Conservation (phyloP, 2,888 invertebrate species). For the Blomia tropicalis region DNA sequence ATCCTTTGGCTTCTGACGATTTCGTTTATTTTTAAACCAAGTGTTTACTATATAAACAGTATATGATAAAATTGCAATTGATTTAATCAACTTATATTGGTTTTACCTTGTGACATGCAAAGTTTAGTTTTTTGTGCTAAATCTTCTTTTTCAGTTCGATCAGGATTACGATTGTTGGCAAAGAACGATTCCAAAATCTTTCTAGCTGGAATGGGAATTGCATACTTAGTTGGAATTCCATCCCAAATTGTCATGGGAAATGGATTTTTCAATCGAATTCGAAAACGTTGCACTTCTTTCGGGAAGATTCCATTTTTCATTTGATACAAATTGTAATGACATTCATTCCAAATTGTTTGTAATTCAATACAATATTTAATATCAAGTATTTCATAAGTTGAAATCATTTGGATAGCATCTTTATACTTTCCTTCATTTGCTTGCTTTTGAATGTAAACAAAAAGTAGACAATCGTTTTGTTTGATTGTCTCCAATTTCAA, state of each 20-base stretch:
- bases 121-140: neutral
- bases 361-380: too few relatives aligned
- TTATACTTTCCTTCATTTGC: too few relatives aligned
- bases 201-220: neutral
- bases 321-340: neutral
- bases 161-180: neutral
- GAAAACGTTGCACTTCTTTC: neutral
- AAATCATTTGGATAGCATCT: too few relatives aligned
- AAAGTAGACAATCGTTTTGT: too few relatives aligned
- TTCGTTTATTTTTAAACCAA: neutral
- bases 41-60: neutral
- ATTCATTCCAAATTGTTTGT: neutral
- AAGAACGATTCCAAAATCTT: neutral
- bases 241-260: neutral
- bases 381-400: too few relatives aligned
- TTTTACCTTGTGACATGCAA: neutral
- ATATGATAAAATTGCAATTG: neutral
- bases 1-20: neutral
- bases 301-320: neutral
- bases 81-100: neutral
- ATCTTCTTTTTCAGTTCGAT: neutral
- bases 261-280: neutral
- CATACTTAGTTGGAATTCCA: neutral
- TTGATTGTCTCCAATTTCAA: too few relatives aligned
- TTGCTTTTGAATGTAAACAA: too few relatives aligned